Conservation (phyloP, 2,113 vertebrate genomes). For the Macrotis lagotis region DNA sequence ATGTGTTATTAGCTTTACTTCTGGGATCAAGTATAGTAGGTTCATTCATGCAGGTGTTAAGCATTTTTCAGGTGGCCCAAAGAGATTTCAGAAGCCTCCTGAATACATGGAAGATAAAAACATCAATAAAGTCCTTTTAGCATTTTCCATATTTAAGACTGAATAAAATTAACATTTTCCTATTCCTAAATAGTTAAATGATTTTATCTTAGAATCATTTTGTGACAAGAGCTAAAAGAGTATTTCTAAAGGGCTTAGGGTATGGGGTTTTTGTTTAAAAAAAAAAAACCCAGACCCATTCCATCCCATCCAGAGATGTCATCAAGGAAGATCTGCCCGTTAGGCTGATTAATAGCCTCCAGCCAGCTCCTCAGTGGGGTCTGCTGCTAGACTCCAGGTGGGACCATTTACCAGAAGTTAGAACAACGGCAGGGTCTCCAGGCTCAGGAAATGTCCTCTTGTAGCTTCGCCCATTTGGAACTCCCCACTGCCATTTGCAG, state of each 20-base stretch:
- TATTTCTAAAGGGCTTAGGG: neutral
- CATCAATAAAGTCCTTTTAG: fast-evolving
- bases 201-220: neutral
- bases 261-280: neutral
- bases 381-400: constrained; percentile 95
- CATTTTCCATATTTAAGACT: too few species aligned
- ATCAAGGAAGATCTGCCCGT: neutral
- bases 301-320: too few species aligned
- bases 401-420: constrained; percentile 86
- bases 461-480: constrained; percentile 83
- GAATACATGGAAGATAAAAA: neutral
- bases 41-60: neutral
- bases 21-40: neutral
- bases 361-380: constrained; percentile 88
- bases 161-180: neutral
- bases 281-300: neutral
- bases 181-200: neutral
- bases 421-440: constrained; percentile 76
- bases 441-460: constrained; percentile 90
- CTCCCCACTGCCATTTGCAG: constrained; percentile 93
- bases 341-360: fast-evolving
- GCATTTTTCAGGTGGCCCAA: neutral
- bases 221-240: neutral
- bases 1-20: fast-evolving
- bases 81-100: neutral